These are phyloP conservation scores for Watsonalla cultraria DNA, from an alignment of 2,888 invertebrate genomes.

Conservation along the genomic window DNA sequence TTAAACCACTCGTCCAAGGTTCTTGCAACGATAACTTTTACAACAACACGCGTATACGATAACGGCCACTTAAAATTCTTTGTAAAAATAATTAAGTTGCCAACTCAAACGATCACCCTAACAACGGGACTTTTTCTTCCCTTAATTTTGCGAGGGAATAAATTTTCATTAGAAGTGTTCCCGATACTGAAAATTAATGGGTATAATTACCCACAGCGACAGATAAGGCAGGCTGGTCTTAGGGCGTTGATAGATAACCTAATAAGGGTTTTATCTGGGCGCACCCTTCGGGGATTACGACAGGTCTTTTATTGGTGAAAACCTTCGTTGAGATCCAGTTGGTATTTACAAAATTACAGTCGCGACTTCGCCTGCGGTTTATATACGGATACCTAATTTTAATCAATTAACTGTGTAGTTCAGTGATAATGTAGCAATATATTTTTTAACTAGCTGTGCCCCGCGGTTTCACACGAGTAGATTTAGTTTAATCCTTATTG, in stretches of 20 bases:
- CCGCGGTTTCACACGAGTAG: no score
- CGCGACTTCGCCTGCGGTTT: no score
- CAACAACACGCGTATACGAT: background rate
- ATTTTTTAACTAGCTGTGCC: no score
- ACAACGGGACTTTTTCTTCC: conserved; percentile 39
- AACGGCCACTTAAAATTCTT: background rate
- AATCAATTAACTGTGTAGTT: no score
- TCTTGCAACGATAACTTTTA: no score
- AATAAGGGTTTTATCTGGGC: background rate
- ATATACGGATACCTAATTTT: no score
- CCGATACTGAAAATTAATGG: conserved; percentile 67
- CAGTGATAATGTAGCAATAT: no score
- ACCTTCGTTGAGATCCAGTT: background rate
- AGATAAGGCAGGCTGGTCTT: conserved; percentile 16
- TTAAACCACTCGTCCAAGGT: no score
- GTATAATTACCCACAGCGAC: conserved; percentile 47
- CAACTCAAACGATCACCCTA: conserved; percentile 18
- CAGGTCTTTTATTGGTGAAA: background rate
- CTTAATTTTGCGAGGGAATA: conserved; percentile 60
- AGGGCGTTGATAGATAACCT: background rate
- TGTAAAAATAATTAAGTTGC: conserved; percentile 8
- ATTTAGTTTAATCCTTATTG: no score
- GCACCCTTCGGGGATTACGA: background rate
- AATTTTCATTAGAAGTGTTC: conserved; percentile 61
- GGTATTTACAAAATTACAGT: no score